These are phyloP conservation scores for Chelonia mydas DNA, from an alignment of 2,797 vertebrate species.

Conservation along the genomic window DNA sequence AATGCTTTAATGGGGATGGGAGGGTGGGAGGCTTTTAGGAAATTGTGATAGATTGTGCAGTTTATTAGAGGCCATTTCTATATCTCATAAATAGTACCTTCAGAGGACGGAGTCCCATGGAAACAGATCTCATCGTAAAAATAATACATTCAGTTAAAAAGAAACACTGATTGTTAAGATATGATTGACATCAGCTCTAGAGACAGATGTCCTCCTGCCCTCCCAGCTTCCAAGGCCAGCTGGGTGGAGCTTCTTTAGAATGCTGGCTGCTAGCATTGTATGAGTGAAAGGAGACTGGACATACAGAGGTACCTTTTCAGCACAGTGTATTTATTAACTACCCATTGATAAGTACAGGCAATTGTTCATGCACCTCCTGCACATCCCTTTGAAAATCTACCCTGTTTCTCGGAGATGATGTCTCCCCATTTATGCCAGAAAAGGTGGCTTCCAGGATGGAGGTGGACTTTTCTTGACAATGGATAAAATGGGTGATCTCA, in stretches of 20 bases:
- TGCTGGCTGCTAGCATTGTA: constrained; percentile 49
- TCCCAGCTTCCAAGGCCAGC: constrained; percentile 56
- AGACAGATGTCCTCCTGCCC: constrained; percentile 59
- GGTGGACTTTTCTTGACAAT: constrained; percentile 40
- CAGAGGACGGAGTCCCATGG: background rate
- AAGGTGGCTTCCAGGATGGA: constrained; percentile 56
- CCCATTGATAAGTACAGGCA: constrained; percentile 52
- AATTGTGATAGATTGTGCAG: background rate
- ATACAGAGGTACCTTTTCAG: constrained; percentile 60
- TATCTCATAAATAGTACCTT: background rate
- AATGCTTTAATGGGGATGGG: background rate
- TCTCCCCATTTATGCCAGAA: constrained; percentile 48
- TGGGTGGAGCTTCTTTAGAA: constrained; percentile 60
- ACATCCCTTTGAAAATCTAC: constrained; percentile 54
- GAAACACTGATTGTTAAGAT: constrained; percentile 57
- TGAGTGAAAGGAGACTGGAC: constrained; percentile 36
- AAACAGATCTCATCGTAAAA: constrained; percentile 30
- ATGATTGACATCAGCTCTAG: constrained; percentile 48
- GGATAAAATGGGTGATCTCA: constrained; percentile 62
- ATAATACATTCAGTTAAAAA: constrained; percentile 53
- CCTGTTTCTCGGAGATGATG: constrained; percentile 18
- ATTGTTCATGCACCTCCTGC: constrained; percentile 48
- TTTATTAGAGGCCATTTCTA: background rate
- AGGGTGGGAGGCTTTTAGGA: background rate
- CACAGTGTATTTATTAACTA: constrained; percentile 62